Evolutionary conservation across 2,797 vertebrate species (phyloP).

Genomic region (Liasis olivaceus): DNA sequence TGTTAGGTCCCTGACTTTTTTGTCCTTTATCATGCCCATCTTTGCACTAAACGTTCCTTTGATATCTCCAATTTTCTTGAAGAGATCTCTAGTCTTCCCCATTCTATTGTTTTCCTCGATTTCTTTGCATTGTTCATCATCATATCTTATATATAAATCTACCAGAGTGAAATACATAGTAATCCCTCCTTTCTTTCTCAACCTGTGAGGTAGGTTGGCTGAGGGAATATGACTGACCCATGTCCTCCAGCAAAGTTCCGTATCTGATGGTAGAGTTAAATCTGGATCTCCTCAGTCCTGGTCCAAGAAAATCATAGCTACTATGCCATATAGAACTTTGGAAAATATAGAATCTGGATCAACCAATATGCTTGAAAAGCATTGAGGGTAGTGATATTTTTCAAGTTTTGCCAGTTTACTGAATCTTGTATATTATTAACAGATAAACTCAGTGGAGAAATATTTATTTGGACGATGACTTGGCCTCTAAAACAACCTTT

Average conservation of each 20-base stretch:
- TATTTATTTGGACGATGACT: slow-evolving; percentile 28
- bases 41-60: too few relatives aligned
- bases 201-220: not conserved
- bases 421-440: slow-evolving; percentile 37
- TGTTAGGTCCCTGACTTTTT: too few relatives aligned
- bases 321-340: not conserved
- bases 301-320: not conserved
- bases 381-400: not conserved
- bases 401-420: slow-evolving; percentile 20
- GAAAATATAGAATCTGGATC: slow-evolving; percentile 13
- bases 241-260: not conserved
- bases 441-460: slow-evolving; percentile 14
- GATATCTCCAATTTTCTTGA: too few relatives aligned
- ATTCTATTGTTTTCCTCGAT: too few relatives aligned
- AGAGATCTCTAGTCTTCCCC: too few relatives aligned
- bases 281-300: not conserved
- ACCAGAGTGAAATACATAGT: not conserved
- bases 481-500: not conserved
- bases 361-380: slow-evolving; percentile 31
- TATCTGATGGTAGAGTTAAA: not conserved
- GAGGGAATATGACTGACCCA: not conserved
- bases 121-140: too few relatives aligned
- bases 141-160: not conserved
- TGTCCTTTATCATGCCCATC: too few relatives aligned
- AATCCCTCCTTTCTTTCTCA: not conserved